Conservation (phyloP, 2,113 vertebrate genomes). For the Dromiciops gliroides region DNA sequence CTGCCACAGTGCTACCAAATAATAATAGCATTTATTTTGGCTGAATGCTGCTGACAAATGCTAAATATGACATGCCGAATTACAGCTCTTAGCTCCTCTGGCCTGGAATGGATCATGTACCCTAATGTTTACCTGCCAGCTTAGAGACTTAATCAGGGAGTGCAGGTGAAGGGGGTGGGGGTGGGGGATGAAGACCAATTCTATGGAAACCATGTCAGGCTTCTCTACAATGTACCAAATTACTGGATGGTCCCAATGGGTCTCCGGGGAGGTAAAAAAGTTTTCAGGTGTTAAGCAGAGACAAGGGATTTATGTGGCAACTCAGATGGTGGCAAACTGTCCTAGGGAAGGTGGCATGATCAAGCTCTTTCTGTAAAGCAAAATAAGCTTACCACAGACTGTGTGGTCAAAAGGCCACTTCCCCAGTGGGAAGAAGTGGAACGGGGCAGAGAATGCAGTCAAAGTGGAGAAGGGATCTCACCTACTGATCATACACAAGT, state of each 20-base stretch:
- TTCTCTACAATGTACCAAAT: constrained; percentile 10
- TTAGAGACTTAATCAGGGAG: neutral
- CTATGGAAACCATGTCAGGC: neutral
- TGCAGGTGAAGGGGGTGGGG: too few species aligned
- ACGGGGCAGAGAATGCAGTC: too few species aligned
- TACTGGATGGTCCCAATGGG: neutral
- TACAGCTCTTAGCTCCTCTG: constrained; percentile 11
- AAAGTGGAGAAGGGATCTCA: neutral
- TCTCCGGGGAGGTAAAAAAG: constrained; percentile 11
- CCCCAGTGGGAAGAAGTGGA: neutral
- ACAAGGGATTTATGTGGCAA: neutral
- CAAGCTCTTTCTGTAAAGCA: neutral
- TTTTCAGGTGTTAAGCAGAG: neutral
- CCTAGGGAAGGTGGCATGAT: neutral
- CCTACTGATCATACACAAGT: neutral
- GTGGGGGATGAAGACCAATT: neutral
- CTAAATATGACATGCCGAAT: neutral
- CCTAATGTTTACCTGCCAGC: neutral
- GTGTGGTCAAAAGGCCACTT: neutral
- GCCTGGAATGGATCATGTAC: neutral
- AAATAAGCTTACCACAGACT: neutral
- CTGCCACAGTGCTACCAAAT: constrained; percentile 7
- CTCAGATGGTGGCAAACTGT: neutral
- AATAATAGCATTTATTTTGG: constrained; percentile 21
- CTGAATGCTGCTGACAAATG: constrained; percentile 10